Base-by-base conservation (phyloP, 1,140 invertebrate species). In the Maniola jurtina region DNA sequence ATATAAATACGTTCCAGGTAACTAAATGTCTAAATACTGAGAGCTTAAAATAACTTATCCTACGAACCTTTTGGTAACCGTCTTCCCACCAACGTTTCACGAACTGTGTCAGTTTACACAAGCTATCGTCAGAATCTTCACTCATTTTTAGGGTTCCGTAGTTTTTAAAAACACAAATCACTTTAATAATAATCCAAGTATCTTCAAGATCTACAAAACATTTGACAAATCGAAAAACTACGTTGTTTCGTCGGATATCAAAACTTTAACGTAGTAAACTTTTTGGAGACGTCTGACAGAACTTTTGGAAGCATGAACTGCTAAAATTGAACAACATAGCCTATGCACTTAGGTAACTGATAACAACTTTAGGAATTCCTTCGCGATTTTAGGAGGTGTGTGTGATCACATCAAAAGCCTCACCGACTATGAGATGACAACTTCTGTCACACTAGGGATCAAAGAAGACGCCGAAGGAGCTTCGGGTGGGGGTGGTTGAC, bases 61-160 rank as follows among this genome's bases (percentile, higher is more conserved):
- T 47, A 56, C 64, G n/a, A 47, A 83, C 81, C 83, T 83, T 78
- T 57, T 62, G 35, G 64, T 83, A 73, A 61, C 73, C 77, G 66
- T 86, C 81, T 75, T 88, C 80, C 82, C 84, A 86, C 85, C 85
- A 88, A 11, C 81, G 73, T 60, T 83, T 86, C 0, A 86, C 82
- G 57, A 86, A 88, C 65, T 75, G 73, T 45, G 72, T 73, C 33
- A 88, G 64, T 55, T 81, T 84, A 10, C 50, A 60, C 61, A 86
- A 76, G 75, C 66, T 74, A 36, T 79, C 72, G 54, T 73, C 71
- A 47, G 73, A 70, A 5, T 72, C 66, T 6, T 67, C 68, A 70
- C 71, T 73, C 72, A 75, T 73, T 54, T 55, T 61, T 25, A 25
- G 25, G 25, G 4, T 25, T 25, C 4, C 4, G 25, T 25, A 25